Percentiles rank a stretch among this genome's conserved stretches.
Conservation (phyloP, 2,113 vertebrate species). For the Neogobius melanostomus region DNA sequence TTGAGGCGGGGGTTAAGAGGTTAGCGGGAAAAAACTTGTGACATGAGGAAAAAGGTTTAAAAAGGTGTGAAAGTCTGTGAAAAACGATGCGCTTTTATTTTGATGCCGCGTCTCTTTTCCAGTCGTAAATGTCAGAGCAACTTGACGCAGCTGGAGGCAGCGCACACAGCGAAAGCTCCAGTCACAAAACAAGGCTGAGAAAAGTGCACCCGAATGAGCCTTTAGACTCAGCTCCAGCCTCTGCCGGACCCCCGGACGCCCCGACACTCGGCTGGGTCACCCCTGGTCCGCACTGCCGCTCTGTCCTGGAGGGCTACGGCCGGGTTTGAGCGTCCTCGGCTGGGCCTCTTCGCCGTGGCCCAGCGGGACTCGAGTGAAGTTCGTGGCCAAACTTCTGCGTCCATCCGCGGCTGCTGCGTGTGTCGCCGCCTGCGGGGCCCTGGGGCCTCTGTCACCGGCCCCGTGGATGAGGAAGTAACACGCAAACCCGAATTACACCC, state of each 20-base stretch:
- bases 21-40: no score
- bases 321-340: slow-evolving; percentile 7
- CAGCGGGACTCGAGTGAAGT: slow-evolving; percentile 75
- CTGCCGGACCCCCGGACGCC: background rate
- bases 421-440: slow-evolving; percentile 67
- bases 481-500: slow-evolving; percentile 29
- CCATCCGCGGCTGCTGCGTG: slow-evolving; percentile 59
- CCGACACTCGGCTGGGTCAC: background rate
- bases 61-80: no score
- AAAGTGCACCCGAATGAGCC: slow-evolving; percentile 45
- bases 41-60: no score
- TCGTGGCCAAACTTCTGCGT: slow-evolving; percentile 73
- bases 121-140: background rate
- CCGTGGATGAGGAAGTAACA: slow-evolving; percentile 74
- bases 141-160: slow-evolving; percentile 23
- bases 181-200: slow-evolving; percentile 18
- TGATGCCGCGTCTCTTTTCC: slow-evolving; percentile 13
- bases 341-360: slow-evolving; percentile 66
- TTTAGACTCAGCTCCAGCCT: background rate
- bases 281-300: background rate
- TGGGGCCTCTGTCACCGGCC: slow-evolving; percentile 74
- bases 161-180: slow-evolving; percentile 39
- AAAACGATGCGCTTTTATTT: slow-evolving; percentile 29
- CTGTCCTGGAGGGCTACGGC: background rate
- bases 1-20: no score